Percentiles rank a stretch among this genome's conserved stretches.
phyloP scores from a whole-genome alignment of 2,113 vertebrate species.

The Macrotis lagotis region DNA sequence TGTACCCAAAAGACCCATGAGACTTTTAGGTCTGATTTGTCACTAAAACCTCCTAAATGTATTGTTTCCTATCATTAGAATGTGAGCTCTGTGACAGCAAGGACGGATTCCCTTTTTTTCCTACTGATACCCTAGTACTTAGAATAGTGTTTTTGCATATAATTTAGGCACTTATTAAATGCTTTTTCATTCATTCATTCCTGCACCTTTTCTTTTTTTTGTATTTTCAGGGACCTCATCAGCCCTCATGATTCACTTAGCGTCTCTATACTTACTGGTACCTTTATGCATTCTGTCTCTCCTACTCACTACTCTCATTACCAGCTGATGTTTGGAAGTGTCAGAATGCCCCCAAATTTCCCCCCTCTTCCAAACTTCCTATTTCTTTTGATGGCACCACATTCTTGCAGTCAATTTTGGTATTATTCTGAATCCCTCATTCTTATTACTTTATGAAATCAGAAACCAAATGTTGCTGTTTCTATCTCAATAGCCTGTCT shows the following conservation, averaged over 20 bases:
- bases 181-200: not conserved
- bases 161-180: not conserved
- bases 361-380: not conserved
- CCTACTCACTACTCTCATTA: not conserved
- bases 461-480: not conserved
- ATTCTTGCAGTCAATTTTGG: not conserved
- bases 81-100: not conserved
- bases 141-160: not conserved
- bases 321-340: not conserved
- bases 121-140: not conserved
- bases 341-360: not conserved
- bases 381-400: not conserved
- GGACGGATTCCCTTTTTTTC: not conserved
- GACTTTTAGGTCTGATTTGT: not conserved
- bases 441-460: not conserved
- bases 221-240: not conserved
- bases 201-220: not conserved
- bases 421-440: not conserved
- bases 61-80: not conserved
- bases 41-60: not conserved
- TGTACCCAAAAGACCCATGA: not conserved
- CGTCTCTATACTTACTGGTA: not conserved
- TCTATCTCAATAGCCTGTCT: not conserved
- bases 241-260: not conserved
- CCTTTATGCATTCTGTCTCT: not conserved